These are phyloP conservation scores for Pandemis heparana DNA, from an alignment of 2,888 invertebrate genomes.

Conservation along the genomic window DNA sequence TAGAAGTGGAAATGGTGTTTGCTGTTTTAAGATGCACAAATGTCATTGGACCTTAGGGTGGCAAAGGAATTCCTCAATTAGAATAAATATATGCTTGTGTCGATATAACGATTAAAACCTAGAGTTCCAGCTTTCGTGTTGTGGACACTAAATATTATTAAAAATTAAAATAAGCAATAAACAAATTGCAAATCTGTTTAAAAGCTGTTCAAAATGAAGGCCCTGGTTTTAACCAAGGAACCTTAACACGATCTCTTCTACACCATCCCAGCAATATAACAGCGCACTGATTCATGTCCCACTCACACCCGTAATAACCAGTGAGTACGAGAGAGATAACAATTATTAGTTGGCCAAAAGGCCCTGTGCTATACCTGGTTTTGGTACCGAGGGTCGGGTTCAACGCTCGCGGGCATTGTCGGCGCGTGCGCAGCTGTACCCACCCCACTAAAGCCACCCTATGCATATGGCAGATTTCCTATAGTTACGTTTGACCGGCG, in stretches of 20 bases:
- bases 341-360: not conserved
- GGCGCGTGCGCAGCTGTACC: constrained; percentile 82
- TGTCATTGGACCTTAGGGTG: too few species aligned
- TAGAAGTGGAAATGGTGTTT: too few species aligned
- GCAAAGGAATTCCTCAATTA: too few species aligned
- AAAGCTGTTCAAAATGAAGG: not conserved
- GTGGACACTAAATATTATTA: too few species aligned
- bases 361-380: constrained; percentile 54
- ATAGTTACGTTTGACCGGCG: constrained; percentile 15
- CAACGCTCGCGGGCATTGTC: constrained; percentile 80
- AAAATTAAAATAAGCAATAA: too few species aligned
- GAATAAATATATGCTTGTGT: too few species aligned
- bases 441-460: constrained; percentile 60
- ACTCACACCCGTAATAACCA: not conserved
- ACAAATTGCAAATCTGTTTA: not conserved
- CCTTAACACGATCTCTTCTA: constrained; percentile 3
- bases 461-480: constrained; percentile 72
- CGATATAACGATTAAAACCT: too few species aligned
- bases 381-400: constrained; percentile 68
- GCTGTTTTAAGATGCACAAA: too few species aligned
- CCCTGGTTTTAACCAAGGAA: not conserved
- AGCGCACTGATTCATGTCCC: not conserved
- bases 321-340: not conserved
- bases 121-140: too few species aligned
- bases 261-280: not conserved